These are phyloP conservation scores for Danaus plexippus DNA, from an alignment of 1,140 invertebrate species.

Conservation along the genomic window DNA sequence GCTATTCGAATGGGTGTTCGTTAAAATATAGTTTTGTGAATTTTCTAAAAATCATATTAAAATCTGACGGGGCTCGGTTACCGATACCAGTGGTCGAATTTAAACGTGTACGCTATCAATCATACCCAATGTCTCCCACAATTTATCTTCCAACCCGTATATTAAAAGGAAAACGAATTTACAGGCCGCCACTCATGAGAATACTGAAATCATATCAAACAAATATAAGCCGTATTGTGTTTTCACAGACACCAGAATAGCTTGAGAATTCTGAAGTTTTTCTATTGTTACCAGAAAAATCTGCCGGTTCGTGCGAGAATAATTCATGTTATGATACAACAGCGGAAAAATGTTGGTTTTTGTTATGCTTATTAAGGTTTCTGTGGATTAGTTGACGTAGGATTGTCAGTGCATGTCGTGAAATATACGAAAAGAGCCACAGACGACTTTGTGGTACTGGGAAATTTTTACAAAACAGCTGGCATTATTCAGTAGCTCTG, in stretches of 20 bases:
- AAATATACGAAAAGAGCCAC: slow-evolving; percentile 10
- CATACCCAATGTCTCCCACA: slow-evolving; percentile 45
- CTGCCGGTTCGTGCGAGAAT: slow-evolving; percentile 26
- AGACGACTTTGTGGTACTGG: slow-evolving; percentile 13
- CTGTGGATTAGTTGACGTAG: slow-evolving; percentile 23
- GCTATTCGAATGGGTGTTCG: too few relatives aligned
- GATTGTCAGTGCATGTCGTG: slow-evolving; percentile 16
- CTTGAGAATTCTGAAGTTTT: slow-evolving; percentile 11
- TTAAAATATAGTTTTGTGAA: slow-evolving; percentile 1
- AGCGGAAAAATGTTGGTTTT: slow-evolving; percentile 26
- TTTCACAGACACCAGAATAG: slow-evolving; percentile 11
- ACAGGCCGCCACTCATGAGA: slow-evolving; percentile 18
- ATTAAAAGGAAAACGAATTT: slow-evolving; percentile 45
- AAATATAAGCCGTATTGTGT: slow-evolving; percentile 17
- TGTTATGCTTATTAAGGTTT: slow-evolving; percentile 29
- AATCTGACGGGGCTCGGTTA: slow-evolving; percentile 7
- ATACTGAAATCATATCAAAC: slow-evolving; percentile 5
- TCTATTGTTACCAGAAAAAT: slow-evolving; percentile 22
- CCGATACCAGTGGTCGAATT: slow-evolving; percentile 25
- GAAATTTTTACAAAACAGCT: too few relatives aligned
- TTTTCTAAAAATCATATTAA: slow-evolving; percentile 11
- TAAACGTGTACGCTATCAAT: slow-evolving; percentile 43
- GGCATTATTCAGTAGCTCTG: too few relatives aligned
- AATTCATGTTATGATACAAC: slow-evolving; percentile 39
- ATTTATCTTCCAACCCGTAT: slow-evolving; percentile 50